Evolutionary conservation across 1,140 invertebrate genomes (phyloP).

Genomic region (Diorhabda sublineata): DNA sequence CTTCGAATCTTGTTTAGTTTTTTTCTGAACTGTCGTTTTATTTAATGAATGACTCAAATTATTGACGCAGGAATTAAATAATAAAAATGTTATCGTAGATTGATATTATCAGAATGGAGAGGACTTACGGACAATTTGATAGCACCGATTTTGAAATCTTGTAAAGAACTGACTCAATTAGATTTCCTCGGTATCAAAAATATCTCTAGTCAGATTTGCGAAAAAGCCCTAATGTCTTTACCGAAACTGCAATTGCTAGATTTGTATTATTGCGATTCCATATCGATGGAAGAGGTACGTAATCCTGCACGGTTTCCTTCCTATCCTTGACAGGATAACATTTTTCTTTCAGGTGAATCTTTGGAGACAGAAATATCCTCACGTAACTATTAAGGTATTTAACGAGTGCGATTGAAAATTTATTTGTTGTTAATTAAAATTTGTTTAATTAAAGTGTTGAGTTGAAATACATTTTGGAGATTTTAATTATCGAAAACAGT

Average conservation of each 20-base stretch:
- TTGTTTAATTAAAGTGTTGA: too few relatives aligned
- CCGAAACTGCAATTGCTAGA: slow-evolving; percentile 70
- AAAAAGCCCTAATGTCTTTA: slow-evolving; percentile 53
- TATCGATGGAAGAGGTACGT: slow-evolving; percentile 62
- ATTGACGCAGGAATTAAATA: too few relatives aligned
- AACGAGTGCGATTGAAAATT: too few relatives aligned
- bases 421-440: too few relatives aligned
- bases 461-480: too few relatives aligned
- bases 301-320: too few relatives aligned
- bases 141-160: slow-evolving; percentile 56
- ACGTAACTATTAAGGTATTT: slow-evolving; percentile 56
- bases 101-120: slow-evolving; percentile 49
- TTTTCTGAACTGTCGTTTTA: too few relatives aligned
- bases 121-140: slow-evolving; percentile 75
- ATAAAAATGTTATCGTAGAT: slow-evolving; percentile 23
- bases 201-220: slow-evolving; percentile 67
- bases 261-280: slow-evolving; percentile 80
- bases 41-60: too few relatives aligned
- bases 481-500: too few relatives aligned
- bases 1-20: too few relatives aligned
- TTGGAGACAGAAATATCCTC: slow-evolving; percentile 58
- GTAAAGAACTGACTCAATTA: slow-evolving; percentile 55
- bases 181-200: slow-evolving; percentile 77
- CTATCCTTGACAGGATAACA: neutral
- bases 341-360: slow-evolving; percentile 50